Evolutionary conservation across 2,888 invertebrate species (phyloP).

Genomic region (Drosophila leonis): DNA sequence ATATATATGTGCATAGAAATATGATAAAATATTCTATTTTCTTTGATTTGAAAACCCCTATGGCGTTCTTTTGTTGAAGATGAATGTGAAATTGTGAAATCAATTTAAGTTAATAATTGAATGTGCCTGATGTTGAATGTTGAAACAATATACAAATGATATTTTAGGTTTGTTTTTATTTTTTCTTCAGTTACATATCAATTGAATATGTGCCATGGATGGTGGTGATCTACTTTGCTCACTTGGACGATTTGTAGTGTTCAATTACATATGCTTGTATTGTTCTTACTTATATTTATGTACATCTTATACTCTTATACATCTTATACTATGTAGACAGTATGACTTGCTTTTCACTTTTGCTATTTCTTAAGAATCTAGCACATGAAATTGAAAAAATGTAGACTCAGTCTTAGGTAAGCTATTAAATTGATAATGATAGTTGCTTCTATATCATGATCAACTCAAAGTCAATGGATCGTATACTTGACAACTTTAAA

Average conservation of each 20-base stretch:
- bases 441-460: slow-evolving; percentile 15
- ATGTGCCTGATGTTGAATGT: slow-evolving; percentile 7
- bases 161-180: slow-evolving; percentile 31
- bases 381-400: slow-evolving; percentile 31
- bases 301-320: slow-evolving; percentile 28
- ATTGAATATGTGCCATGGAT: slow-evolving; percentile 49
- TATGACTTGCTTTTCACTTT: slow-evolving; percentile 12
- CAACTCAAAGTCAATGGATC: slow-evolving; percentile 29
- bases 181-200: slow-evolving; percentile 40
- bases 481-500: slow-evolving; percentile 36
- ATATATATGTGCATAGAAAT: not conserved
- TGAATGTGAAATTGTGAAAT: slow-evolving; percentile 1
- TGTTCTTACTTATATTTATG: slow-evolving; percentile 13
- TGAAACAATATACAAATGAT: slow-evolving; percentile 33
- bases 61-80: not conserved
- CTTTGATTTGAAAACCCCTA: not conserved
- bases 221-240: slow-evolving; percentile 44
- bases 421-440: slow-evolving; percentile 27
- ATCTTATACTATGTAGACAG: slow-evolving; percentile 22
- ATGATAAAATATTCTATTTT: not conserved
- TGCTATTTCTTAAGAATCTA: not conserved
- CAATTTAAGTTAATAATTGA: not conserved
- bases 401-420: slow-evolving; percentile 69
- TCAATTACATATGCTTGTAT: slow-evolving; percentile 7
- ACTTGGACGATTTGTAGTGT: slow-evolving; percentile 62